Evolutionary conservation across 2,888 invertebrate species (phyloP).

Genomic region (Falcaria lacertinaria): DNA sequence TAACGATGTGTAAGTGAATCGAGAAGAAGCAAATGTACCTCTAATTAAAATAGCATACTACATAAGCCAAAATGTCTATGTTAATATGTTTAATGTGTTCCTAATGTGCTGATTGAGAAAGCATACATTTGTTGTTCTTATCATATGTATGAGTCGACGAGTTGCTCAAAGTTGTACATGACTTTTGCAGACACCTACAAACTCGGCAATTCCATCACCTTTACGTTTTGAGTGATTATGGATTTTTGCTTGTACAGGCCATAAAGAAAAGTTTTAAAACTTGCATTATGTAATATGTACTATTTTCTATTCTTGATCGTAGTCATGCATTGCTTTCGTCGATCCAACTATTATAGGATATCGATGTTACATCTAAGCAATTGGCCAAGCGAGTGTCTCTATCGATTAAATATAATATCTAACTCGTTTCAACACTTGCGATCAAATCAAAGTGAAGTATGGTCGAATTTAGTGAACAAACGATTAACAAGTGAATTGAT

Average conservation of each 20-base stretch:
- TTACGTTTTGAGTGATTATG: conserved; percentile 13
- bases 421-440: conserved; percentile 57
- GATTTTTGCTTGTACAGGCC: conserved; percentile 45
- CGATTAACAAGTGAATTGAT: conserved; percentile 68
- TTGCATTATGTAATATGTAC: conserved; percentile 26
- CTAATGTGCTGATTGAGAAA: conserved; percentile 32
- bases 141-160: conserved; percentile 29
- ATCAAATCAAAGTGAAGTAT: conserved; percentile 71
- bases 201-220: too few relatives aligned
- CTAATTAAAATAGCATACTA: conserved; percentile 25
- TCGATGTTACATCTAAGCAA: conserved; percentile 49
- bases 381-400: conserved; percentile 58
- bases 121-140: conserved; percentile 22
- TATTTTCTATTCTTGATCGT: conserved; percentile 31
- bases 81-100: conserved; percentile 44
- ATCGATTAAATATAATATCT: conserved; percentile 54
- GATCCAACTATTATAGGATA: conserved; percentile 25
- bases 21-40: conserved; percentile 23
- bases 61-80: conserved; percentile 41
- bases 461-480: conserved; percentile 69
- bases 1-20: conserved; percentile 14
- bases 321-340: conserved; percentile 56
- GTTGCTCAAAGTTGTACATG: conserved; percentile 30
- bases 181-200: conserved; percentile 69
- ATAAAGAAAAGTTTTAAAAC: conserved; percentile 61